A percentile compares a stretch with the other conserved stretches of the same genome.
These are phyloP conservation scores for Daubentonia madagascariensis DNA, from an alignment of 2,113 vertebrate species.

Conservation along the genomic window DNA sequence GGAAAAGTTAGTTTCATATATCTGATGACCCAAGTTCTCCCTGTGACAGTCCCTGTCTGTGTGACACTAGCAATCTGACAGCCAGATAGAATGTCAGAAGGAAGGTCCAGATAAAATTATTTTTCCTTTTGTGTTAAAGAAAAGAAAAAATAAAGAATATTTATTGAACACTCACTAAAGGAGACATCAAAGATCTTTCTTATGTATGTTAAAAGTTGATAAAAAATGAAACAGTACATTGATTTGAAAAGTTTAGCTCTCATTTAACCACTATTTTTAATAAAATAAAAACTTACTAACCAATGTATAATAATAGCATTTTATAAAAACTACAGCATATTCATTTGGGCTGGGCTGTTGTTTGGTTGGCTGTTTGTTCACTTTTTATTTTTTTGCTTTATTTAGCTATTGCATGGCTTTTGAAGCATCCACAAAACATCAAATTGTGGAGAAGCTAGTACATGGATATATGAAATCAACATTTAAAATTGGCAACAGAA, in stretches of 20 bases:
- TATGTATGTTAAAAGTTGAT: background rate
- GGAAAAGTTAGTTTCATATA: background rate
- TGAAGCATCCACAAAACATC: background rate
- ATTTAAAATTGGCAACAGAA: background rate
- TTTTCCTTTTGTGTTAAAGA: background rate
- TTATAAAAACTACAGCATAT: background rate
- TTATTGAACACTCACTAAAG: background rate
- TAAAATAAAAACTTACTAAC: constrained; percentile 24
- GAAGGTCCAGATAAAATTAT: background rate
- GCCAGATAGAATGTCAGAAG: background rate
- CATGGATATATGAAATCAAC: background rate
- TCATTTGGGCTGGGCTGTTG: background rate
- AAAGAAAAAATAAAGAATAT: background rate
- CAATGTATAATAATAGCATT: background rate
- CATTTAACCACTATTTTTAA: background rate
- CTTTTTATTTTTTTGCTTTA: background rate
- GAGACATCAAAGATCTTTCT: background rate
- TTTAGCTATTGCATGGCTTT: background rate
- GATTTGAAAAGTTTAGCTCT: constrained; percentile 1
- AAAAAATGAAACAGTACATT: background rate
- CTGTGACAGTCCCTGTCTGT: background rate
- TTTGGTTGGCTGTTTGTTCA: background rate
- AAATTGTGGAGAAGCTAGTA: background rate
- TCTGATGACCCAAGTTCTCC: background rate
- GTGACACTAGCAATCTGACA: background rate